Evolutionary conservation across 2,888 invertebrate species (phyloP), one percentile per base, ranked within the genome.

Genomic region (Phragmatobia fuliginosa): DNA sequence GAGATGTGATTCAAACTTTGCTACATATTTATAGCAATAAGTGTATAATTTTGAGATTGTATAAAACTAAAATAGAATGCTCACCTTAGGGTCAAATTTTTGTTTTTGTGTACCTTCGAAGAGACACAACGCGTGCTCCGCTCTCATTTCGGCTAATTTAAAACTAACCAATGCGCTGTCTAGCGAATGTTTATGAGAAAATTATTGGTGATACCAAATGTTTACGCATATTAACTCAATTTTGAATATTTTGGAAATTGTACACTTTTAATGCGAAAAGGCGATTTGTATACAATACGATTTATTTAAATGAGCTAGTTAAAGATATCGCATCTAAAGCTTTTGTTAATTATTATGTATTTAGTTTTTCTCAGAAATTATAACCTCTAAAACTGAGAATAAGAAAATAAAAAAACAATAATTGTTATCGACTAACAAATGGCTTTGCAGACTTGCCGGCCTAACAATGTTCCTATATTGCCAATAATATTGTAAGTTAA

Each of bases 11-110:
- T 31, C 59, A 59, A 28, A 59, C 59, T 59, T 59, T 59, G 59
- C 28, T 32, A 36, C 38, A 62, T 25, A 31, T 62, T 36, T 62
- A 62, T 41, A 62, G 38, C 38, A 62, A 36, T 62, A 62, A 62
- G 41, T 62, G 41, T 62, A 62, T 41, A 62, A 62, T 62, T 62
- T 62, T 62, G 62, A 62, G 36, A 62, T 62, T 62, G 62, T 62
- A 62, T 62, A 62, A 41, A 38, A 38, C 38, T 62, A 62, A 62
- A 62, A 62, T 36, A 62, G 62, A 62, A 62, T 41, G 62, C 62
- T 62, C 38, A 62, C 62, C 62, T 62, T 62, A 41, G 62, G 25
- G 62, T 38, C 25, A 62, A 62, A 36, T 41, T 62, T 62, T 41
- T 38, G 62, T 62, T 62, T 41, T 62, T 62, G 62, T 62, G 38